Evolutionary conservation across 2,888 invertebrate species (phyloP).

Genomic region (Parnassius orleans): DNA sequence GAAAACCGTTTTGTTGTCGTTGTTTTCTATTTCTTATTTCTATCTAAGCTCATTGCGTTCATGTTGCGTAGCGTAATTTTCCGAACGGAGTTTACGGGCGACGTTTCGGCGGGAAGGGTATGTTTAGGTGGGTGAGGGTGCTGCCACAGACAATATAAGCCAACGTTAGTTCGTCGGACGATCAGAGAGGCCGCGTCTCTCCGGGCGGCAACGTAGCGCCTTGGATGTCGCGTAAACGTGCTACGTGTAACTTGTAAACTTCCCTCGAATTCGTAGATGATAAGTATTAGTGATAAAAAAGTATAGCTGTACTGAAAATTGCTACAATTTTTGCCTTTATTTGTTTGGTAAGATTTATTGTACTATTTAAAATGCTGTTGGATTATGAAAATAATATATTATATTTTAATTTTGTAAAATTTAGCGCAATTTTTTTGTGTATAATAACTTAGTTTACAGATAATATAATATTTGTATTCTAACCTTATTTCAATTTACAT

Average conservation of each 20-base stretch:
- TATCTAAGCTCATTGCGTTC: conserved; percentile 13
- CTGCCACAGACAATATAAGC: conserved; percentile 53
- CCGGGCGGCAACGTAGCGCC: conserved; percentile 47
- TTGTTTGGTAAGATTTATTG: conserved; percentile 19
- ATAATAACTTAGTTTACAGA: background rate
- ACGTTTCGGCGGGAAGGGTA: conserved; percentile 38
- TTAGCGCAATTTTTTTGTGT: background rate
- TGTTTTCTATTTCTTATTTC: background rate
- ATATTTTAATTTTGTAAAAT: background rate
- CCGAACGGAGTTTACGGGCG: conserved; percentile 23
- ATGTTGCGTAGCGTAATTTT: conserved; percentile 20
- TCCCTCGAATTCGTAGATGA: conserved; percentile 36
- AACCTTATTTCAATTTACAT: too few species aligned
- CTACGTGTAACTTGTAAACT: conserved; percentile 47
- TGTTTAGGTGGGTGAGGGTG: conserved; percentile 35
- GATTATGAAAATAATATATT: background rate
- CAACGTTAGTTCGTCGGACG: conserved; percentile 47
- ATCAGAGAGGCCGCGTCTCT: conserved; percentile 62
- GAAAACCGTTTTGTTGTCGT: background rate
- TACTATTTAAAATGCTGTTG: conserved; percentile 11
- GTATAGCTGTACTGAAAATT: conserved; percentile 4
- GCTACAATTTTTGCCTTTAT: background rate
- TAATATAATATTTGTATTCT: background rate
- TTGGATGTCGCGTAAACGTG: conserved; percentile 38
- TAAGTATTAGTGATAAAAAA: background rate